Evolutionary conservation across 2,888 invertebrate genomes (phyloP).

Genomic region (Acleris sparsana): DNA sequence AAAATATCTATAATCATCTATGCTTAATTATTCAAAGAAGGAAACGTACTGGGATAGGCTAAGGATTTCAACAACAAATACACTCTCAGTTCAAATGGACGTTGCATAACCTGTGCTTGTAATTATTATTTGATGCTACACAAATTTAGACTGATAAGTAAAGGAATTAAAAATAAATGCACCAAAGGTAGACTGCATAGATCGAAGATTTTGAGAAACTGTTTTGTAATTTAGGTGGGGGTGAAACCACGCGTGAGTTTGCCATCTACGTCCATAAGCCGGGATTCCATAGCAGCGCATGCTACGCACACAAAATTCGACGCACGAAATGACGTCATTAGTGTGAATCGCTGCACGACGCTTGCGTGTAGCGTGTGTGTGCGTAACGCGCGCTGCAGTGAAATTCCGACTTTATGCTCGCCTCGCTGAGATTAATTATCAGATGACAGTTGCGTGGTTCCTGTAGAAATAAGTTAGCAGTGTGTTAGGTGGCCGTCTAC

Average conservation of each 20-base stretch:
- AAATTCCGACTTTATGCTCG: too few relatives aligned
- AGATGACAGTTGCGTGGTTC: too few relatives aligned
- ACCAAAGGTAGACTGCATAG: conserved; percentile 64
- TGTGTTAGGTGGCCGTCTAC: conserved; percentile 70
- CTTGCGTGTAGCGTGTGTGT: too few relatives aligned
- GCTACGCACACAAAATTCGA: too few relatives aligned
- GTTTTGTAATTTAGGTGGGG: neutral
- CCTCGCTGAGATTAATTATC: too few relatives aligned
- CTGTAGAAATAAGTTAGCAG: neutral
- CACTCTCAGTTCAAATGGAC: conserved; percentile 66
- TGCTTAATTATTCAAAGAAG: conserved; percentile 73
- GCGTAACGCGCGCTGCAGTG: too few relatives aligned
- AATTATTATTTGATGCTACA: conserved; percentile 61
- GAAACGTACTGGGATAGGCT: conserved; percentile 78
- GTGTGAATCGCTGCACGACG: too few relatives aligned
- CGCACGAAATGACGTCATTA: too few relatives aligned
- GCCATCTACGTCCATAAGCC: too few relatives aligned
- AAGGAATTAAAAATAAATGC: conserved; percentile 53
- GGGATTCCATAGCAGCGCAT: too few relatives aligned
- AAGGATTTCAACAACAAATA: conserved; percentile 82
- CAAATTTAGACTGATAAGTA: conserved; percentile 59
- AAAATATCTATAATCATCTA: conserved; percentile 80
- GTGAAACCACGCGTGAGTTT: neutral
- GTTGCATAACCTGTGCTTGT: conserved; percentile 58
- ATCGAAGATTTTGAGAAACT: conserved; percentile 27